phyloP scores from a whole-genome alignment of 2,888 invertebrate species.

The Calephelis perditalis region DNA sequence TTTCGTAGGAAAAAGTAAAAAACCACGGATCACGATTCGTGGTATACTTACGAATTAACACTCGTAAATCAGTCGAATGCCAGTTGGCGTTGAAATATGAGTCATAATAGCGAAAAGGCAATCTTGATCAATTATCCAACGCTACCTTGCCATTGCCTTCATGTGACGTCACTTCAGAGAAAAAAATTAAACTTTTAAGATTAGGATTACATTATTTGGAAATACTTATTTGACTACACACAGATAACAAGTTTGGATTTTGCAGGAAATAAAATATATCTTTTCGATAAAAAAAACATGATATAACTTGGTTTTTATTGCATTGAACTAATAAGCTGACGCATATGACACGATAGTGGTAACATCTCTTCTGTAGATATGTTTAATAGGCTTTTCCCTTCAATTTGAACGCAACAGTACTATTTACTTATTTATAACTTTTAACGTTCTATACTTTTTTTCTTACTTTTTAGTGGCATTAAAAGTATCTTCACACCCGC shows the following conservation, averaged over 20 bases:
- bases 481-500: too few relatives aligned
- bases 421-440: too few relatives aligned
- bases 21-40: slow-evolving; percentile 6
- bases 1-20: neutral
- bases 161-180: slow-evolving; percentile 9
- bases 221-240: neutral
- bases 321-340: too few relatives aligned
- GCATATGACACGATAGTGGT: too few relatives aligned
- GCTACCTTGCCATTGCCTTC: slow-evolving; percentile 40
- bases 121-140: slow-evolving; percentile 59
- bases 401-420: too few relatives aligned
- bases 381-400: too few relatives aligned
- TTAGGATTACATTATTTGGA: neutral
- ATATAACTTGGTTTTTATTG: neutral
- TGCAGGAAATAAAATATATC: neutral
- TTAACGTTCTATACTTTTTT: too few relatives aligned
- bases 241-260: neutral
- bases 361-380: too few relatives aligned
- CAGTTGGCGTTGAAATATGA: slow-evolving; percentile 46
- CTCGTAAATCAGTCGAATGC: slow-evolving; percentile 42
- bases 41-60: slow-evolving; percentile 36
- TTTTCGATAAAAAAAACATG: neutral
- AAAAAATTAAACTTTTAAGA: neutral
- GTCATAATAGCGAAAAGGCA: slow-evolving; percentile 50
- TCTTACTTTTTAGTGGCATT: too few relatives aligned